Evolutionary conservation across 2,888 invertebrate genomes (phyloP), one percentile per base, ranked within the genome.

Genomic region (Rhogogaster chlorosoma): DNA sequence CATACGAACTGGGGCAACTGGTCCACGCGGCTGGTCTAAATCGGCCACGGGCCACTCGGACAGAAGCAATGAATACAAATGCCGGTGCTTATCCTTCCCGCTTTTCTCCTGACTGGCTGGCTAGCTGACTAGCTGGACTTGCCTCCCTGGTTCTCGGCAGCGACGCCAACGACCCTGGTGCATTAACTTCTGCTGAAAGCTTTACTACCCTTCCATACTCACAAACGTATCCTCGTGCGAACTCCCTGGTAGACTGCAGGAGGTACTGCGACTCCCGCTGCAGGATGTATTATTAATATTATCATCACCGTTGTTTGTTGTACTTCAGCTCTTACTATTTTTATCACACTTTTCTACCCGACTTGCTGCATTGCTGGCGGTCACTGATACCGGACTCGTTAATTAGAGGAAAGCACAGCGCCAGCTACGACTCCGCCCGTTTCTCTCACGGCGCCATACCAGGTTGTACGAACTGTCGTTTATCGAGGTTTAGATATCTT

Each of bases 41-140:
- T 80, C 61, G 57, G 57, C 84, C 70, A 53, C 70, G 61, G 57
- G 57, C 84, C 49, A 80, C 80, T 80, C 45, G 80, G 84, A 84
- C 84, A 84, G 84, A 84, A 84, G 80, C 84, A 84, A 84, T 84
- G 84, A 84, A 84, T 84, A 84, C 84, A 70, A 84, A 84, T 84
- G 80, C 64, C 53, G 64, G 67, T 67, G 84, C 84, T 84, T 84
- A 70, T 84, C 84, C 84, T 80, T 82, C 80, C 49, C 12, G 83
- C 42, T 38, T 70, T 53, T 45, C 80, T 84, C 77, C 71, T 73
- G 42, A 73, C 71, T 73, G 71, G 38, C 38, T 73, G 71, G 42
- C 71, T 71, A 71, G 71, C 71, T 71, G 71, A 71, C 71, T 73
- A 42, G 71, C 71, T 38, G 67, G 67, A 67, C 67, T 67, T 32